Base-by-base conservation (phyloP, 2,888 invertebrate genomes). In the Tenthredo scrophulariae region DNA sequence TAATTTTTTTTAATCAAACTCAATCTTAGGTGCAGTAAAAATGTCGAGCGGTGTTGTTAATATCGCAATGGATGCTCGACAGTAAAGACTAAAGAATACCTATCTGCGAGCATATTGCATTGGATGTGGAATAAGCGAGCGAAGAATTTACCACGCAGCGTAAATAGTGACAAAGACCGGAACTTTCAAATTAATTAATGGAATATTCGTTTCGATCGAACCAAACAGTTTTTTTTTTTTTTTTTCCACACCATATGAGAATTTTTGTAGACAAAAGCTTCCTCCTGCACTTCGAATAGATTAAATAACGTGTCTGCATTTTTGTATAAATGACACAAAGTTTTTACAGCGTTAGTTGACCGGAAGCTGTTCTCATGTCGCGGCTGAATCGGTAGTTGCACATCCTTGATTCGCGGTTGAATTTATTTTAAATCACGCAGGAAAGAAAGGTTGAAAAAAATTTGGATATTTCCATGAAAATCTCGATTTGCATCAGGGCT, bases 1-100 rank as follows among this genome's bases (percentile, higher is more conserved):
- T 54, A 50, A 77, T 50, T 77, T 77, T 77, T 54, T n/a, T 50
- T 77, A 33, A 33, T 29, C 22, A 77, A 74, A 40, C 46, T 22
- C 74, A 7, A 77, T 46, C 15, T 18, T 18, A 33, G 29, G 2
- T 33, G 7, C 33, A 54, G 9, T 10, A 15, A n/a, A 77, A 29
- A 54, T 54, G 54, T 9, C 22, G 43, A 74, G 74, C 22, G 1
- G 13, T n/a, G 9, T n/a, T 3, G 40, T 70, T 40, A 37, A 70
- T 72, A 72, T 75, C 22, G 22, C 22, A 43, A 40, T 43, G 22
- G 37, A 70, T 15, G 33, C 37, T 33, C 13, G 33, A 37, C 70
- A 15, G 6, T 6, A 18, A 22, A 58, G 7, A 15, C 6, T n/a
- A 18, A 22, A 58, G 1, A 58, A 58, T 58, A 22, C 58, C 22